Evolutionary conservation across 2,888 invertebrate species (phyloP).

Genomic region (Rhagium mordax): DNA sequence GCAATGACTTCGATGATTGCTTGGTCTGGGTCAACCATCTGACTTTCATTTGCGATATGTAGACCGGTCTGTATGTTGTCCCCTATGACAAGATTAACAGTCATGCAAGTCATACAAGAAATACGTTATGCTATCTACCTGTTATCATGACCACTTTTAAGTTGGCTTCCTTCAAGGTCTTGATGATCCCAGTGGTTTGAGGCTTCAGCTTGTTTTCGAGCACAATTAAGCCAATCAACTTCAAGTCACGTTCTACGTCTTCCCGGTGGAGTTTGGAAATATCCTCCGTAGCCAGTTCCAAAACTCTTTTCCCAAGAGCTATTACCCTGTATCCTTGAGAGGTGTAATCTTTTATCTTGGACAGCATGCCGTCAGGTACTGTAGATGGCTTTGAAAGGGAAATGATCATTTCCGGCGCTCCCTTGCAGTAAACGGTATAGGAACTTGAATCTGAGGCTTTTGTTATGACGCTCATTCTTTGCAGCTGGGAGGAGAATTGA

Average conservation of each 20-base stretch:
- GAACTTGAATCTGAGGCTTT: constrained; percentile 78
- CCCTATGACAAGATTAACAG: constrained; percentile 74
- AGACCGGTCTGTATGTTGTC: constrained; percentile 93
- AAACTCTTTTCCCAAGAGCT: constrained; percentile 82
- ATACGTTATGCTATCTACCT: constrained; percentile 72
- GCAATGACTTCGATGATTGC: constrained; percentile 58
- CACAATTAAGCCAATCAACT: constrained; percentile 90
- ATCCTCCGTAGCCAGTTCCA: constrained; percentile 77
- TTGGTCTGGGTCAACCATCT: constrained; percentile 73
- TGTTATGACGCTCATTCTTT: constrained; percentile 91
- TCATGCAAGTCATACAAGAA: no score
- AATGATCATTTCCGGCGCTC: constrained; percentile 92
- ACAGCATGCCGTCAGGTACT: constrained; percentile 84
- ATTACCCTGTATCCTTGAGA: constrained; percentile 92
- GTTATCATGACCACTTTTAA: constrained; percentile 97
- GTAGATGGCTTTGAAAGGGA: constrained; percentile 82
- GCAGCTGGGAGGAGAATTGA: constrained; percentile 87
- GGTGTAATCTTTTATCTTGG: constrained; percentile 85
- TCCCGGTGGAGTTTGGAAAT: constrained; percentile 82
- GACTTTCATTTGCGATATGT: constrained; percentile 93
- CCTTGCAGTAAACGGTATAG: constrained; percentile 90
- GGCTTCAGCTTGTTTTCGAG: constrained; percentile 95
- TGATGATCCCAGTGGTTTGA: constrained; percentile 86
- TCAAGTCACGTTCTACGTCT: constrained; percentile 85
- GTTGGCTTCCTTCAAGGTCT: constrained; percentile 84